Percentiles rank a stretch among this genome's conserved stretches.
These are phyloP conservation scores for Strongylocentrotus purpuratus DNA, from an alignment of 35 echinoderm and acorn worm species.

Conservation along the genomic window DNA sequence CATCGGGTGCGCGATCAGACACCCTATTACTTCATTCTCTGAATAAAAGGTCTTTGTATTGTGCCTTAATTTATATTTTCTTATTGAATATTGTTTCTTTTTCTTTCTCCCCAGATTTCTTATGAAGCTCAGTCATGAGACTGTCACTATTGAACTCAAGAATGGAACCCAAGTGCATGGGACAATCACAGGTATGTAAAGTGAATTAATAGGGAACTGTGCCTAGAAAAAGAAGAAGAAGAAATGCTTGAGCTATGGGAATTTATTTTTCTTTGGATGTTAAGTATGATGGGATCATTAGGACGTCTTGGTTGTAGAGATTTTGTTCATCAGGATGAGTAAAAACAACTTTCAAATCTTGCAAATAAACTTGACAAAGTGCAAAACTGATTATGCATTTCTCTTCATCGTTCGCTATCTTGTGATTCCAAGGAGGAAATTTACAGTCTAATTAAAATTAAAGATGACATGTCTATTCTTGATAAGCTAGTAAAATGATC, in stretches of 20 bases:
- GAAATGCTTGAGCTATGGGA: neutral
- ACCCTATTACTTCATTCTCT: no score
- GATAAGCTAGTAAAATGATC: no score
- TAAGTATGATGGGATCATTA: neutral
- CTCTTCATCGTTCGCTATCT: no score
- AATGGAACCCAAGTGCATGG: conserved; percentile 99
- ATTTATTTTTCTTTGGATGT: neutral
- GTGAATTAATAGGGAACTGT: neutral
- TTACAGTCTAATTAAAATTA: no score
- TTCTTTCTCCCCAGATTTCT: conserved; percentile 70
- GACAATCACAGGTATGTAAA: conserved; percentile 88
- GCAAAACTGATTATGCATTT: no score
- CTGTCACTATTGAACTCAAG: conserved; percentile 96
- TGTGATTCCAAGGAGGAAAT: no score
- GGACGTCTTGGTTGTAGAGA: neutral
- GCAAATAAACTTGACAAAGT: neutral
- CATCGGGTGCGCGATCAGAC: no score
- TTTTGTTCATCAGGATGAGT: neutral
- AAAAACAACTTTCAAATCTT: neutral
- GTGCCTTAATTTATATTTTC: neutral
- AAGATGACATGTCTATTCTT: no score
- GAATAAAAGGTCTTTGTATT: no score
- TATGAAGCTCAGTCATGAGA: conserved; percentile 99
- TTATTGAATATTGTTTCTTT: neutral
- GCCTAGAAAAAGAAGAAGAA: neutral